Evolutionary conservation across 37 sponge, comb jelly and placozoan genomes (phyloP).

Genomic region (Spongilla lacustris): DNA sequence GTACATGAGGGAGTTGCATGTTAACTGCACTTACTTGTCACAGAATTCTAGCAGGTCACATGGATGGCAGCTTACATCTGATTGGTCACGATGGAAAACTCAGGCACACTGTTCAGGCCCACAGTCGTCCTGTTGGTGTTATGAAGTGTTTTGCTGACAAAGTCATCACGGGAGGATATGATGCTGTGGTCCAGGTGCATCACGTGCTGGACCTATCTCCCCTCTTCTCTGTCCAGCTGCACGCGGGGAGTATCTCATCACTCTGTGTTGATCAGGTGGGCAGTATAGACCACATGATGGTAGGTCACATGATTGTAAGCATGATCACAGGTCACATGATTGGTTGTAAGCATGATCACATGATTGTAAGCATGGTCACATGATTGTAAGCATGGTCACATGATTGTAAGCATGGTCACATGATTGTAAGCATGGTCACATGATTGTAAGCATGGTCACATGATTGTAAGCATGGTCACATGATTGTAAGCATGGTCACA

Average conservation of each 20-base stretch:
- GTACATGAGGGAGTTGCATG: background rate
- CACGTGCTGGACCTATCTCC: slow-evolving; percentile 6
- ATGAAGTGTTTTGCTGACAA: slow-evolving; percentile 24
- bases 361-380: no score
- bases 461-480: no score
- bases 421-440: no score
- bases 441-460: no score
- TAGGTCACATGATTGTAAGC: no score
- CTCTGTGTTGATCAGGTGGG: background rate
- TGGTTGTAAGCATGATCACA: no score
- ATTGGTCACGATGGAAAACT: slow-evolving; percentile 42
- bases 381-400: no score
- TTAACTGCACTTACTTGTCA: background rate
- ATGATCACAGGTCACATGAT: no score
- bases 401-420: no score
- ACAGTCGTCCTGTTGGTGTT: slow-evolving; percentile 56
- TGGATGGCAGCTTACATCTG: slow-evolving; percentile 63
- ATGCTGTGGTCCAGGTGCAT: slow-evolving; percentile 58
- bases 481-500: no score
- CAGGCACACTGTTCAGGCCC: slow-evolving; percentile 35
- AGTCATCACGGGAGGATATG: slow-evolving; percentile 66
- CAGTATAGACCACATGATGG: no score
- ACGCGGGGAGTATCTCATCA: slow-evolving; percentile 40
- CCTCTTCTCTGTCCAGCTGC: slow-evolving; percentile 28
- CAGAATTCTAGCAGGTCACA: slow-evolving; percentile 63